Evolutionary conservation across 2,797 vertebrate species (phyloP).

Genomic region (Odontamblyopus lacepedii): DNA sequence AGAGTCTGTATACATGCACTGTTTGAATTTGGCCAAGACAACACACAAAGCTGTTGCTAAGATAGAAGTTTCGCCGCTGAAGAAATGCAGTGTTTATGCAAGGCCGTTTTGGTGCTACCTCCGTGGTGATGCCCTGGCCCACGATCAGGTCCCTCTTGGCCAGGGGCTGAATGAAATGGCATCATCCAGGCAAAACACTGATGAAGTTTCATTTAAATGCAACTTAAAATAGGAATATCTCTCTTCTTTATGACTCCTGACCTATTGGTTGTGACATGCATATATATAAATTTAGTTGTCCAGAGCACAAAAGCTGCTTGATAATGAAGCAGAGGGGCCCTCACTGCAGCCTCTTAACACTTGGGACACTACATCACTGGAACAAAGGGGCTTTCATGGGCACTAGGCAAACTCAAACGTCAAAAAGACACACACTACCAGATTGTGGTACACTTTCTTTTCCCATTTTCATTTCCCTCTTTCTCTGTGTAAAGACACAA

Average conservation of each 20-base stretch:
- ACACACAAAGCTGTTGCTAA: constrained; percentile 96
- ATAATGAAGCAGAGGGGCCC: constrained; percentile 56
- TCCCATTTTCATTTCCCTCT: constrained; percentile 8
- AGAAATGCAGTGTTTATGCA: constrained; percentile 86
- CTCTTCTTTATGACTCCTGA: constrained; percentile 13
- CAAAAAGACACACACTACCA: constrained; percentile 14
- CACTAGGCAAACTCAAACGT: constrained; percentile 20
- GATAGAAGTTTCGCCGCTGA: constrained; percentile 78
- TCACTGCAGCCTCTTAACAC: constrained; percentile 57
- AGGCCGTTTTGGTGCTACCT: constrained; percentile 68
- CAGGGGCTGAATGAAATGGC: constrained; percentile 35
- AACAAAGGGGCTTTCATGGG: constrained; percentile 61
- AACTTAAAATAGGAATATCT: background rate
- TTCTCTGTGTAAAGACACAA: background rate
- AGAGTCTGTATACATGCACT: constrained; percentile 43
- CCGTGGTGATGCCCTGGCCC: constrained; percentile 58
- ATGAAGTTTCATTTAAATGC: background rate
- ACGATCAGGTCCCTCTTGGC: constrained; percentile 63
- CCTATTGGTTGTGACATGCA: constrained; percentile 6
- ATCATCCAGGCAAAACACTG: constrained; percentile 8
- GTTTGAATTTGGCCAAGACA: constrained; percentile 53
- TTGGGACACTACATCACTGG: constrained; percentile 55
- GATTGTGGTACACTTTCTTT: constrained; percentile 17
- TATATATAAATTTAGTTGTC: constrained; percentile 9
- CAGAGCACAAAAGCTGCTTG: constrained; percentile 34